Evolutionary conservation across 2,888 invertebrate genomes (phyloP).

Genomic region (Pasiphila rectangulata): DNA sequence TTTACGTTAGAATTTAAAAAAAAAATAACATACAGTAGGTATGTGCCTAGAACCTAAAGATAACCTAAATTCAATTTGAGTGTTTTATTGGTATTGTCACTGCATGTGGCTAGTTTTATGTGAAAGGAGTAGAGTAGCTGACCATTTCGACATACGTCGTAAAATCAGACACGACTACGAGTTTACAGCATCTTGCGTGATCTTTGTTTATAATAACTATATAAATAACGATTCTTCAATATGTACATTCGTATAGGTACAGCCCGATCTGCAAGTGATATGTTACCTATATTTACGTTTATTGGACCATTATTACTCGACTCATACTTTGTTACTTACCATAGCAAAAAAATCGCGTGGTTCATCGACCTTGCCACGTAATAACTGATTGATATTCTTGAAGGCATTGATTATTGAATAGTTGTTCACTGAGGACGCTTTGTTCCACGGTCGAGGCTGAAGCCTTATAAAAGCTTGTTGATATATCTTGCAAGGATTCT

Average conservation of each 20-base stretch:
- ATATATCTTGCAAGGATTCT: slow-evolving; percentile 26
- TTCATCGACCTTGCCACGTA: slow-evolving; percentile 42
- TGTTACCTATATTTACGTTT: no score
- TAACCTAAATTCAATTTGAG: not conserved
- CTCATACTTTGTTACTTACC: not conserved
- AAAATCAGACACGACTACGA: slow-evolving; percentile 14
- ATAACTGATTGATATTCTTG: slow-evolving; percentile 42
- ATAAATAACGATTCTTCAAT: not conserved
- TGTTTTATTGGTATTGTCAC: not conserved
- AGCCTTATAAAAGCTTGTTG: slow-evolving; percentile 21
- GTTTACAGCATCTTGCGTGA: slow-evolving; percentile 14
- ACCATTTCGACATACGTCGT: slow-evolving; percentile 23
- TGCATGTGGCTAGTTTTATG: slow-evolving; percentile 18
- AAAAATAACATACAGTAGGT: no score
- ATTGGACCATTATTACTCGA: no score
- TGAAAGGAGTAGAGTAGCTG: slow-evolving; percentile 19
- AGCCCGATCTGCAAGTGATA: no score
- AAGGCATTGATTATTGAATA: slow-evolving; percentile 20
- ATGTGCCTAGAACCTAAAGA: not conserved
- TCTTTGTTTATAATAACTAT: not conserved
- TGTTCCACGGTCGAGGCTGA: slow-evolving; percentile 29
- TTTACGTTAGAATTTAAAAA: no score
- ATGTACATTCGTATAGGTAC: no score
- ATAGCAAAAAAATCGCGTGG: slow-evolving; percentile 29
- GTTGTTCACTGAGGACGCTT: slow-evolving; percentile 17